These are phyloP conservation scores for Apostichopus californicus DNA, from an alignment of 35 echinoderm and acorn worm genomes.

Conservation along the genomic window DNA sequence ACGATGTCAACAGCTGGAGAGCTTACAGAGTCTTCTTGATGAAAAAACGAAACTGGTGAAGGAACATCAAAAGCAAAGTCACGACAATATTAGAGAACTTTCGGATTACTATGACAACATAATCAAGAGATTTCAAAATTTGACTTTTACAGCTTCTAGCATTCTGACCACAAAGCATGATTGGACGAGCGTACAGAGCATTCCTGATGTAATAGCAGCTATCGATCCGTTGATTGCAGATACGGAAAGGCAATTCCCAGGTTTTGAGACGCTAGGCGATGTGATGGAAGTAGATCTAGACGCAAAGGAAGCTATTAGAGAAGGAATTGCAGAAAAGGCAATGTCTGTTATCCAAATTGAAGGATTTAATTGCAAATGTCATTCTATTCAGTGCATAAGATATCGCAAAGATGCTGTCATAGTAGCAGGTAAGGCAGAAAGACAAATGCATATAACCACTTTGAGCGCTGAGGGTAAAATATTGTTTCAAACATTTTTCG, in stretches of 20 bases:
- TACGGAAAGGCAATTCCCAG: neutral
- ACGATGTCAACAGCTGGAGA: neutral
- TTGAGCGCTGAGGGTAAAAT: neutral
- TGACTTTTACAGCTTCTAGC: neutral
- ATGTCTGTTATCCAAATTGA: neutral
- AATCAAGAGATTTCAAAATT: neutral
- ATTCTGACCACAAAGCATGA: slow-evolving; percentile 3
- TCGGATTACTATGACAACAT: neutral
- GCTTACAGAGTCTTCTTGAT: neutral
- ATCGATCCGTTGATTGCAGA: slow-evolving; percentile 20
- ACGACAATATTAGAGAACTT: neutral
- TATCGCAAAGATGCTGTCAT: no score
- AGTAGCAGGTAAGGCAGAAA: neutral
- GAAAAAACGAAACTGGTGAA: neutral
- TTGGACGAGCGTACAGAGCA: slow-evolving; percentile 20
- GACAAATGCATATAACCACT: neutral
- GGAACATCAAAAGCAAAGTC: neutral
- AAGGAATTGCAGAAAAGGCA: neutral
- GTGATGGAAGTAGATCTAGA: neutral
- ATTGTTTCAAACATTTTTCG: neutral
- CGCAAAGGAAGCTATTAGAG: no score
- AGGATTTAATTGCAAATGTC: neutral
- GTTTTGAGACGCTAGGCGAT: neutral
- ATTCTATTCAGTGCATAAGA: neutral
- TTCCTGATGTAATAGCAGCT: slow-evolving; percentile 10